phyloP scores from a whole-genome alignment of 2,888 invertebrate species.

The Electrophaes corylata region DNA sequence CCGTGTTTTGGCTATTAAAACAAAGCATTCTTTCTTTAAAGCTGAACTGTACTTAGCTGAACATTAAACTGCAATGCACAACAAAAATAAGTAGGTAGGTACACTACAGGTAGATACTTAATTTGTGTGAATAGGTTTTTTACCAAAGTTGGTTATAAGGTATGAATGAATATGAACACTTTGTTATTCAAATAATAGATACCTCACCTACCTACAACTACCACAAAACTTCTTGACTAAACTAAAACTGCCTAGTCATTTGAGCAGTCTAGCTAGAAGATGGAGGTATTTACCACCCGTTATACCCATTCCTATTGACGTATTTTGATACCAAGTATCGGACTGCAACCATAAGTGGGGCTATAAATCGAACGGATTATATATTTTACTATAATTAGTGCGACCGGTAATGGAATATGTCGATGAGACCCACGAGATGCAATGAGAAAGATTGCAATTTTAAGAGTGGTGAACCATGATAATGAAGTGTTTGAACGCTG shows the following conservation, averaged over 20 bases:
- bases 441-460: conserved; percentile 61
- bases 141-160: too few species aligned
- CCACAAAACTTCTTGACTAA: neutral
- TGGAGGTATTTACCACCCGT: neutral
- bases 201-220: too few species aligned
- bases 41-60: neutral
- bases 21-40: neutral
- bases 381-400: conserved; percentile 63
- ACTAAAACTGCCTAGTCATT: neutral
- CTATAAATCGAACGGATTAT: conserved; percentile 72
- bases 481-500: conserved; percentile 72
- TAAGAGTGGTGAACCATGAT: conserved; percentile 74
- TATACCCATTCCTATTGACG: conserved; percentile 60
- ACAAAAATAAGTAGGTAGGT: too few species aligned
- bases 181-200: too few species aligned
- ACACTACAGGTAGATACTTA: too few species aligned
- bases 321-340: conserved; percentile 77
- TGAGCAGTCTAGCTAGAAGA: conserved; percentile 43
- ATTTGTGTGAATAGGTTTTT: too few species aligned
- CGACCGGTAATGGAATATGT: conserved; percentile 74
- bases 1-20: neutral
- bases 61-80: too few species aligned
- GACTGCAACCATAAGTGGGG: conserved; percentile 67
- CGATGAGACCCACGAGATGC: conserved; percentile 73
- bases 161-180: too few species aligned